Base-by-base conservation (phyloP, 2,888 invertebrate species). In the Subacronicta megacephala region DNA sequence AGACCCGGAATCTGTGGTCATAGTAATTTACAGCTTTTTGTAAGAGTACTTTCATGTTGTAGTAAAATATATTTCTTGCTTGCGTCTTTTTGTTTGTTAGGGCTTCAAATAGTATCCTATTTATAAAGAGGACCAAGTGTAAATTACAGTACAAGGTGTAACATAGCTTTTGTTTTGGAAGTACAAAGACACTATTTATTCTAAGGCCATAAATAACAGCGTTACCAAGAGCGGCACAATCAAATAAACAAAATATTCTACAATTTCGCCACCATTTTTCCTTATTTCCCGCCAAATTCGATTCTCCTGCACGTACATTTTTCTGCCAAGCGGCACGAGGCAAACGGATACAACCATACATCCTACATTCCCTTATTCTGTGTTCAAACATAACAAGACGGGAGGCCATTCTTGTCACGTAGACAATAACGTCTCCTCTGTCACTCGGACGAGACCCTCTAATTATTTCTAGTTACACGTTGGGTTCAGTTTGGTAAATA, bases 381-480 rank as follows among this genome's bases (percentile, higher is more conserved):
- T 49, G 63, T 58, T 51, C 37, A 50, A 56, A 45, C 46, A 59
- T 57, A 52, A 59, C 52, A 45, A 47, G 59, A 16, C n/a, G 18
- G 60, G 60, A 46, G 36, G 44, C 60, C 23, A 74, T 74, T 74
- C 73, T 55, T 44, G 49, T 62, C 73, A 74, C 76, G 73, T 76
- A 58, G 45, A 73, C 62, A 74, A 74, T 74, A 74, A 65, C 70
- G 74, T 58, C 65, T 69, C 70, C 60, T 54, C 74, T 76, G 70
- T 73, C 73, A 76, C 49, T 55, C 13, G 64, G 52, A 69, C 53
- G 47, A 43, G 44, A 38, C 43, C 38, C 38, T 38, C 55, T 76
- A 76, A 74, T 76, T 76, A 62, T 55, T 73, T 76, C 62, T 57
- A 60, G 26, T 53, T 68, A 47, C 36, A 47, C 38, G 29, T 35